Evolutionary conservation across 1,140 invertebrate species (phyloP).

Genomic region (Cyphomyrmex costatus): DNA sequence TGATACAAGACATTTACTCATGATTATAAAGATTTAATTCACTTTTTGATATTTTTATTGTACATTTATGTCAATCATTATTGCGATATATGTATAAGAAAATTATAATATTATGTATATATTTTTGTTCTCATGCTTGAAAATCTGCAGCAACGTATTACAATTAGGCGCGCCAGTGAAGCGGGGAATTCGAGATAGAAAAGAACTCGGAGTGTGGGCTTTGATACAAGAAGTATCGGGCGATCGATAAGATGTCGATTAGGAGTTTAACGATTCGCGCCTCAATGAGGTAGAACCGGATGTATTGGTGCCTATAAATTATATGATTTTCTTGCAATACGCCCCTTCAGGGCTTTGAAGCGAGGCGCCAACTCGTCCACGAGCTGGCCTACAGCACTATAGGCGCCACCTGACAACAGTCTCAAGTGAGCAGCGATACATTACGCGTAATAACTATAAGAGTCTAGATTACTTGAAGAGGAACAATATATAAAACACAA

Average conservation of each 20-base stretch:
- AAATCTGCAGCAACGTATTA: neutral
- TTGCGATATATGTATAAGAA: neutral
- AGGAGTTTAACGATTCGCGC: conserved; percentile 64
- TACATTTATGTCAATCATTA: neutral
- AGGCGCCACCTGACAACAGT: conserved; percentile 69
- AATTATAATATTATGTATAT: neutral
- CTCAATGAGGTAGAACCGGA: conserved; percentile 75
- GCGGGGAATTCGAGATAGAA: conserved; percentile 50
- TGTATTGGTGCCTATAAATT: conserved; percentile 76
- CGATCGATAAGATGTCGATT: conserved; percentile 73
- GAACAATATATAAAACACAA: neutral
- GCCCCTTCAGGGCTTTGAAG: conserved; percentile 16
- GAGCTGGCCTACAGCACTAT: neutral
- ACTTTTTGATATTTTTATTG: neutral
- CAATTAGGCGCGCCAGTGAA: conserved; percentile 23
- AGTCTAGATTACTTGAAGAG: neutral
- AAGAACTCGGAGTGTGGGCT: conserved; percentile 1
- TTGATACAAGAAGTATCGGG: too few relatives aligned
- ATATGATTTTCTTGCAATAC: conserved; percentile 72
- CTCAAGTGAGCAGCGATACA: conserved; percentile 8
- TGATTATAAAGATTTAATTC: neutral
- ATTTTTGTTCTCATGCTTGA: neutral
- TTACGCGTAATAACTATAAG: neutral
- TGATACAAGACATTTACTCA: neutral
- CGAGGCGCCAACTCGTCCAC: conserved; percentile 68